Evolutionary conservation across 2,113 vertebrate species (phyloP), one percentile per base, ranked within the genome.

Genomic region (Pomatorhinus ruficollis): DNA sequence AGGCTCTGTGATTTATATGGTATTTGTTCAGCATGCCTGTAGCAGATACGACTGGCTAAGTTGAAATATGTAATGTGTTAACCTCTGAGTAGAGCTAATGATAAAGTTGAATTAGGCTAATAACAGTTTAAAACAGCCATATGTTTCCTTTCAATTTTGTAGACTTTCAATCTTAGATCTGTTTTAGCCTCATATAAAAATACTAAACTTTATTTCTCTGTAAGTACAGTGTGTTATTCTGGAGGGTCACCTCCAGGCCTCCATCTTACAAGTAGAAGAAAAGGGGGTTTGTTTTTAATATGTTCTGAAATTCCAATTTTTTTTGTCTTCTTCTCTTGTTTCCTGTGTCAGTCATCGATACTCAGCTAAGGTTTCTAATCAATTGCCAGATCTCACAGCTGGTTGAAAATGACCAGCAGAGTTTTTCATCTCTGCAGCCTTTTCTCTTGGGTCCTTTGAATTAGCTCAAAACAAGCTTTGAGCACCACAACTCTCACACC

Each of bases 11-110:
- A 92, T 96, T 95, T 95, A 87, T 93, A 50, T 90, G 88, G 5
- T 93, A 82, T 93, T 96, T 96, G 69, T 95, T 94, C 93, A 90
- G 64, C 60, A 56, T 40, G 95, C 88, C 83, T 81, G 82, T 92
- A 87, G 83, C 82, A 94, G 88, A 83, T 70, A 88, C 22, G 64
- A 81, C 72, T 87, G 83, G 60, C 37, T 96, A 76, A 79, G 71
- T 4, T 89, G 89, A 96, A 96, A 96, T 93, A 94, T 82, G 80
- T 94, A 89, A 87, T 33, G 72, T 92, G 92, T 83, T 96, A 91
- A 81, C 93, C 96, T 96, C 76, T 68, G 40, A 92, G 80, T 44
- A 90, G 60, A 95, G 89, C 76, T 93, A 96, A 90, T 95, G 96
- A 86, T 93, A 78, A 94, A 96, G 88, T 57, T 64, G 80, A 92